phyloP scores from a whole-genome alignment of 2,113 vertebrate genomes.

The Pan paniscus region DNA sequence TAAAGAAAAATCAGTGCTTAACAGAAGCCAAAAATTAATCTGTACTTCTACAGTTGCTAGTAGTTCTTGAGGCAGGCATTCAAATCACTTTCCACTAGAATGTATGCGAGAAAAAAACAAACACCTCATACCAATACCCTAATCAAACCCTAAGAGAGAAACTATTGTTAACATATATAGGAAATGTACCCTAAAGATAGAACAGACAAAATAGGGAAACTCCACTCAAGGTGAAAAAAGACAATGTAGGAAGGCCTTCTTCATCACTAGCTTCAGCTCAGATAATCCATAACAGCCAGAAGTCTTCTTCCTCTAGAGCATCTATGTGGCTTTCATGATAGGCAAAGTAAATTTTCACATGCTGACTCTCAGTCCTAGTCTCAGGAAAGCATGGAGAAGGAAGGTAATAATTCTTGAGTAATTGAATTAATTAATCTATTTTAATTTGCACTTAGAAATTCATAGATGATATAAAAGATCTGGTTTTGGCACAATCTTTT shows the following conservation, averaged over 20 bases:
- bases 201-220: slow-evolving; percentile 1
- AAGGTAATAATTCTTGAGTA: neutral
- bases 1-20: neutral
- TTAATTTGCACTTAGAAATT: neutral
- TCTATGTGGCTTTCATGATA: neutral
- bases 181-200: neutral
- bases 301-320: neutral
- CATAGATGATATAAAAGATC: neutral
- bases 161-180: neutral
- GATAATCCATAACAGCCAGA: neutral
- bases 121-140: neutral
- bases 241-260: neutral
- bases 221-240: neutral
- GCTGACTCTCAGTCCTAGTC: neutral
- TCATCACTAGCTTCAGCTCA: neutral
- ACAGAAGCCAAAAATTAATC: neutral
- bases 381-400: neutral
- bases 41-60: neutral
- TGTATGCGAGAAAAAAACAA: slow-evolving; percentile 30
- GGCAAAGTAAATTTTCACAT: neutral
- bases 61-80: neutral
- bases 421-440: neutral
- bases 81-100: neutral
- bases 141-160: neutral
- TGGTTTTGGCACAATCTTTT: neutral